Evolutionary conservation across 1,140 invertebrate genomes (phyloP), one percentile per base, ranked within the genome.

Genomic region (Pemphigus obesinymphae): DNA sequence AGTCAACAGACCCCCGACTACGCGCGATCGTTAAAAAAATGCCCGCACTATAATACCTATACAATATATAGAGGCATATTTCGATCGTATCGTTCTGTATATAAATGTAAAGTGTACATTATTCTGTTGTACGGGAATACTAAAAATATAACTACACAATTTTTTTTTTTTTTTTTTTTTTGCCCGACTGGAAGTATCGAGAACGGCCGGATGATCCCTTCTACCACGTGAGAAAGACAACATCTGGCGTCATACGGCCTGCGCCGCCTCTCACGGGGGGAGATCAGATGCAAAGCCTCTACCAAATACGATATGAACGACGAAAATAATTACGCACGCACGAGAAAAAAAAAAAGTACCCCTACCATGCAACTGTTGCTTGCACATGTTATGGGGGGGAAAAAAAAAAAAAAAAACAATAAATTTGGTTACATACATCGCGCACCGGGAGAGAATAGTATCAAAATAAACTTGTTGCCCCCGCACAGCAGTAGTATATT

Each of bases 361-460:
- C 76, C 76, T 80, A 80, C 76, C 23, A 63, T 31, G 76, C 76
- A 80, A 80, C 76, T 80, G 76, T 80, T 80, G 76, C 76, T 63
- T 31, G 37, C 55, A 80, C 76, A 61, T 80, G 76, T 45, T 26
- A 7, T 15, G 37, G 50, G 55, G 76, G 73, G n/a, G n/a, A n/a
- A n/a, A n/a, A n/a, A n/a, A n/a, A n/a, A n/a, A n/a, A n/a, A 34
- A 73, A 73, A 20, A 50, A 73, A 73, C 70, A 50, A 73, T 50
- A 45, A 50, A 73, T 73, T 73, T 73, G 70, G 70, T 34, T 73
- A 50, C 70, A 73, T 26, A 50, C 26, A 73, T 73, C 70, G 10
- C 17, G 23, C 76, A 13, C n/a, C n/a, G n/a, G n/a, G n/a, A n/a
- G 76, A 37, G 76, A 61, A 55, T 45, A 80, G 55, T 80, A 61